Conservation (phyloP, 2,888 invertebrate species). For the Diogma glabrata region DNA sequence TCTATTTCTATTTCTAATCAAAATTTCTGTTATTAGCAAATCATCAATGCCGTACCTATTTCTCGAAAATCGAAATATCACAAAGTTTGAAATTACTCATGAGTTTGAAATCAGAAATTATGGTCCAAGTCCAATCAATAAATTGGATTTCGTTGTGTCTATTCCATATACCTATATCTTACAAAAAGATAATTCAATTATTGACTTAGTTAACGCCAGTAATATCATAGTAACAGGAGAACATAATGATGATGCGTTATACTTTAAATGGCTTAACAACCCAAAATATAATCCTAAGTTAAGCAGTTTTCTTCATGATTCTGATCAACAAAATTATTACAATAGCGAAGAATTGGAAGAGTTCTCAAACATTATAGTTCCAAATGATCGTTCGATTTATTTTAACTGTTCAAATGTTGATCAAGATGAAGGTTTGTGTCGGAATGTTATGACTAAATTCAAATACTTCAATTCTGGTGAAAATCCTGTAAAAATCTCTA, state of each 20-base stretch:
- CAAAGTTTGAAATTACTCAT: not conserved
- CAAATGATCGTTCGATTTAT: not conserved
- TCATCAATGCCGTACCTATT: not conserved
- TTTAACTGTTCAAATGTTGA: too few relatives aligned
- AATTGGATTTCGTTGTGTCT: not conserved
- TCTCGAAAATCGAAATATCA: not conserved
- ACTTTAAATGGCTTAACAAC: too few relatives aligned
- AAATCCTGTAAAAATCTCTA: too few relatives aligned
- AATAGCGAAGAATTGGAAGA: too few relatives aligned
- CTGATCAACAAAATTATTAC: not conserved
- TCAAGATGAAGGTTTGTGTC: too few relatives aligned
- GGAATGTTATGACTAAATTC: too few relatives aligned
- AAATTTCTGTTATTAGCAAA: too few relatives aligned
- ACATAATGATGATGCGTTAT: too few relatives aligned
- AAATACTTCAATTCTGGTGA: too few relatives aligned
- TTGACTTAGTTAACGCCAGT: too few relatives aligned
- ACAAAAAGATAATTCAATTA: not conserved
- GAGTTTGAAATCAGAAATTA: constrained; percentile 5
- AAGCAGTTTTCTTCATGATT: not conserved
- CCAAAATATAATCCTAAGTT: not conserved
- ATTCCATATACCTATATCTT: not conserved
- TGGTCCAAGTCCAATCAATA: not conserved
- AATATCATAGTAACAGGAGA: not conserved
- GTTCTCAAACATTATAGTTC: too few relatives aligned
- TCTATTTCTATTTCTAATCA: too few relatives aligned